A percentile compares a stretch with the other conserved stretches of the same genome.
Evolutionary conservation across 2,113 vertebrate genomes (phyloP).

Genomic region (Tringa solitaria): DNA sequence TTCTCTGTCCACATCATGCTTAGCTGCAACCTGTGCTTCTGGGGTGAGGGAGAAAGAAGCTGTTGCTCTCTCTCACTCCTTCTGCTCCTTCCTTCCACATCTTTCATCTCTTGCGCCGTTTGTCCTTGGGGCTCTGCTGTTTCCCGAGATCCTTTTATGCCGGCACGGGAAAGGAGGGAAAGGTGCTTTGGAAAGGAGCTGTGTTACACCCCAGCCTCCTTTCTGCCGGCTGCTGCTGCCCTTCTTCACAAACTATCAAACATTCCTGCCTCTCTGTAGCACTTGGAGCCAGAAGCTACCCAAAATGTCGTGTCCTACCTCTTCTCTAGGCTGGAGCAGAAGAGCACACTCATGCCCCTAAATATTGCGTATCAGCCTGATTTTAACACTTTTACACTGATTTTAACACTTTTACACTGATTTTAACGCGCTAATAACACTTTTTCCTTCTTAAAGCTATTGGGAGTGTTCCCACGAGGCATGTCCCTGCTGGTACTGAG

Average conservation of each 20-base stretch:
- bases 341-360: accelerated
- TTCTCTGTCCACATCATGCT: neutral
- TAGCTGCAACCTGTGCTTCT: neutral
- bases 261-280: neutral
- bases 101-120: neutral
- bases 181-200: neutral
- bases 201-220: neutral
- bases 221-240: neutral
- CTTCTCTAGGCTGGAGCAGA: neutral
- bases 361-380: neutral
- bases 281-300: neutral
- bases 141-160: neutral
- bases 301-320: neutral
- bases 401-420: too few relatives aligned
- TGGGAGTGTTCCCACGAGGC: neutral
- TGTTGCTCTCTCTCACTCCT: neutral
- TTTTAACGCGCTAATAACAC: accelerated
- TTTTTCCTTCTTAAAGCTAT: neutral
- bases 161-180: neutral
- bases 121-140: neutral
- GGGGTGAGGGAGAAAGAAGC: neutral
- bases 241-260: neutral
- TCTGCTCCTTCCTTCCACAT: neutral
- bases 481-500: accelerated
- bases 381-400: too few relatives aligned